These are phyloP conservation scores for Schrankia costaestrigalis DNA, from an alignment of 2,888 invertebrate genomes.

Conservation along the genomic window DNA sequence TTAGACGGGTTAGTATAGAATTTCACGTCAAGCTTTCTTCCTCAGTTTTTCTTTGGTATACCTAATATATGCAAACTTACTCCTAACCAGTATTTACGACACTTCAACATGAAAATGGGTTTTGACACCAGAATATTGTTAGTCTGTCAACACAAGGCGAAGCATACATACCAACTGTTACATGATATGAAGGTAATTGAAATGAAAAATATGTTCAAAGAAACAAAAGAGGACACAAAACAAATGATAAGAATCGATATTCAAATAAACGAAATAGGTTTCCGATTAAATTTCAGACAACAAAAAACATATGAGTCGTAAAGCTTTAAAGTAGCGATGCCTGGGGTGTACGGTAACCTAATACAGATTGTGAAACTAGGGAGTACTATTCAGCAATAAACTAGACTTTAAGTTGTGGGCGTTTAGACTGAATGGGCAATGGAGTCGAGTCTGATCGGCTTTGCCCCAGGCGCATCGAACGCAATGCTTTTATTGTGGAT, in stretches of 20 bases:
- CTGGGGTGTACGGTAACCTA: constrained; percentile 48
- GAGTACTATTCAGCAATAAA: constrained; percentile 39
- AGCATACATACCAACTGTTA: too few species aligned
- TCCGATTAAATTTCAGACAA: constrained; percentile 47
- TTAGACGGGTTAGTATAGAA: too few species aligned
- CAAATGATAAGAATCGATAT: constrained; percentile 8
- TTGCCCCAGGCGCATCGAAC: constrained; percentile 40
- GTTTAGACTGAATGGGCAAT: constrained; percentile 40
- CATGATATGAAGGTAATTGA: too few species aligned
- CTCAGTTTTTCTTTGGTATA: too few species aligned
- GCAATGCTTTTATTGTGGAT: constrained; percentile 43
- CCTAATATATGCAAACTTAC: too few species aligned
- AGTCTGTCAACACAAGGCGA: too few species aligned
- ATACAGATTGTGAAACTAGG: constrained; percentile 43
- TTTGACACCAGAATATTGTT: too few species aligned
- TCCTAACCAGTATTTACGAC: too few species aligned
- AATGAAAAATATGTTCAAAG: too few species aligned
- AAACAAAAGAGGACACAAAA: too few species aligned
- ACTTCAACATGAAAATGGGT: too few species aligned
- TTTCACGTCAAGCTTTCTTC: too few species aligned
- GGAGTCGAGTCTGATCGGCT: constrained; percentile 37
- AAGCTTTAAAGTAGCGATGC: constrained; percentile 45
- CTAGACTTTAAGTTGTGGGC: constrained; percentile 46
- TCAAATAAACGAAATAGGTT: constrained; percentile 34
- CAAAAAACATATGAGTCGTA: constrained; percentile 44